phyloP scores from a whole-genome alignment of 2,113 vertebrate species.

The Platichthys flesus region DNA sequence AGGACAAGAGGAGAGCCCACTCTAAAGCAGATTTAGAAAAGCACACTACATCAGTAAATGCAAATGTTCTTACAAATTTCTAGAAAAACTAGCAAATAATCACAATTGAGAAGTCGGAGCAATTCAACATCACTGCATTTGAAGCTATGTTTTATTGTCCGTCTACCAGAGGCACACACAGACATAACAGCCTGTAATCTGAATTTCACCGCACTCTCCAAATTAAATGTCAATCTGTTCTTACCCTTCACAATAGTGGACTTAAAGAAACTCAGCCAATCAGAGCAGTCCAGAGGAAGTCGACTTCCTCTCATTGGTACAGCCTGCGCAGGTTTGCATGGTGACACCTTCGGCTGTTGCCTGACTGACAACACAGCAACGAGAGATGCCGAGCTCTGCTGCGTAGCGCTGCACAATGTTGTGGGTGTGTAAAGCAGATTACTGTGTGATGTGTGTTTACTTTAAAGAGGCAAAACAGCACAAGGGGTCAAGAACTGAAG shows the following conservation, averaged over 20 bases:
- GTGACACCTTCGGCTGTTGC: constrained; percentile 43
- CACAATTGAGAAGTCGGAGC: neutral
- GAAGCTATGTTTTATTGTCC: neutral
- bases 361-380: neutral
- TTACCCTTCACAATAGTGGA: constrained; percentile 13
- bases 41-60: no score
- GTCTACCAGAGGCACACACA: neutral
- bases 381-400: constrained; percentile 17
- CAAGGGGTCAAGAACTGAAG: neutral
- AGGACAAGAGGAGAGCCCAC: no score
- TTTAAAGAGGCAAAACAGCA: constrained; percentile 1
- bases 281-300: neutral
- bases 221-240: constrained; percentile 34
- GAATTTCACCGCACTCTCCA: constrained; percentile 4
- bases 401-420: neutral
- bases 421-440: constrained; percentile 3
- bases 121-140: neutral
- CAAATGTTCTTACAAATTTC: neutral
- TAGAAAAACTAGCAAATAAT: neutral
- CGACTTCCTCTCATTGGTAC: constrained; percentile 43
- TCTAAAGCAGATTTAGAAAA: no score
- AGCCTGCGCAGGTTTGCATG: constrained; percentile 40
- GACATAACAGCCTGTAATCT: constrained; percentile 4
- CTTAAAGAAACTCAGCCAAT: constrained; percentile 53
- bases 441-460: constrained; percentile 14